Conservation (phyloP, 2,888 invertebrate genomes). For the Axea sp. region DNA sequence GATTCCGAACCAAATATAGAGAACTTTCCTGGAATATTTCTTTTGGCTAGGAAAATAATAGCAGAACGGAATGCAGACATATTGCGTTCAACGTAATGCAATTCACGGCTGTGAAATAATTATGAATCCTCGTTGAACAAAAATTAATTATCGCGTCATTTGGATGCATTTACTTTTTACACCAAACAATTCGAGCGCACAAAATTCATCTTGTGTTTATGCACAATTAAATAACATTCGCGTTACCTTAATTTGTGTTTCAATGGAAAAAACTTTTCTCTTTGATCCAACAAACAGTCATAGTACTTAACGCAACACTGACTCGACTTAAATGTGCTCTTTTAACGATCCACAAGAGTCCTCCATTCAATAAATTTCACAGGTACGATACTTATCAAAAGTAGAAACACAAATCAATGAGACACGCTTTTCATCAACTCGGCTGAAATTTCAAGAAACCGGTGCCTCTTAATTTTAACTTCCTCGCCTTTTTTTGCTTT, state of each 20-base stretch:
- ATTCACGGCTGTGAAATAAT: conserved; percentile 22
- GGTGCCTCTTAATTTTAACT: neutral
- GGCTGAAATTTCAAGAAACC: too few species aligned
- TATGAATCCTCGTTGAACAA: conserved; percentile 34
- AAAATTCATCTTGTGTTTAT: neutral
- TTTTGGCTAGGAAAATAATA: conserved; percentile 35
- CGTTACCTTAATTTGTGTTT: too few species aligned
- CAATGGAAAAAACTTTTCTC: too few species aligned
- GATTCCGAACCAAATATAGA: conserved; percentile 23
- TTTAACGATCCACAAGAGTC: too few species aligned
- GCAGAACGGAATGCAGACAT: conserved; percentile 52
- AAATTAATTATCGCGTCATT: conserved; percentile 39
- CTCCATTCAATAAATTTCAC: too few species aligned
- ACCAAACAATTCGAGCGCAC: neutral
- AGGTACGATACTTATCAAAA: too few species aligned
- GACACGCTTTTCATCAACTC: too few species aligned
- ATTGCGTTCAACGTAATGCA: conserved; percentile 38
- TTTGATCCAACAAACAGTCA: too few species aligned
- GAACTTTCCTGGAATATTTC: conserved; percentile 23
- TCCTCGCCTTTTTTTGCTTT: conserved; percentile 13
- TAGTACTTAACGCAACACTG: too few species aligned
- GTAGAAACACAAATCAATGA: too few species aligned
- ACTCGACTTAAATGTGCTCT: too few species aligned
- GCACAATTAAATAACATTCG: too few species aligned
- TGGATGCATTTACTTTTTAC: conserved; percentile 18